These are phyloP conservation scores for Bugulina stolonifera DNA, from an alignment of 2,888 invertebrate species.

Conservation along the genomic window DNA sequence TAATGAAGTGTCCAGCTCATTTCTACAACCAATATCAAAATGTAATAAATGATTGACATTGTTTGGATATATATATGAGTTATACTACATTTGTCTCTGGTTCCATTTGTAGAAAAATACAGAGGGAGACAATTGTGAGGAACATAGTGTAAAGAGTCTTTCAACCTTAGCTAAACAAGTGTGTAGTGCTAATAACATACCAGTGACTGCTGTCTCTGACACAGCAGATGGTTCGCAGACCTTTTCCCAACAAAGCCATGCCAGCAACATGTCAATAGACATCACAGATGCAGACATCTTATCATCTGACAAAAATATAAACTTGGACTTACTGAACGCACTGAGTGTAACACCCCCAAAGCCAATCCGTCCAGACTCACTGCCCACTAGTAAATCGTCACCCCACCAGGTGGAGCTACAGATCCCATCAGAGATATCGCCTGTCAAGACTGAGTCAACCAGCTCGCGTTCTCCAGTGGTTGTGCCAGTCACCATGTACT, in stretches of 20 bases:
- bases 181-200: background rate
- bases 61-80: no score
- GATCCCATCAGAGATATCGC: background rate
- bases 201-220: background rate
- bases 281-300: slow-evolving; percentile 5
- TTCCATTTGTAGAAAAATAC: no score
- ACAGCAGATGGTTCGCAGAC: background rate
- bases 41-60: no score
- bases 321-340: slow-evolving; percentile 1
- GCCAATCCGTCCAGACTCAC: background rate
- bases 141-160: background rate
- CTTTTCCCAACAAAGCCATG: background rate
- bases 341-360: slow-evolving; percentile 3
- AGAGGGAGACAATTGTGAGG: no score
- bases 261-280: slow-evolving; percentile 6
- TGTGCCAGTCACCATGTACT: slow-evolving; percentile 48
- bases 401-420: no score
- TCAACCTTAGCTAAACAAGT: background rate
- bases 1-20: no score
- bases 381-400: background rate
- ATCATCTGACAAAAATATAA: slow-evolving; percentile 1
- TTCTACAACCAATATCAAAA: no score
- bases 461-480: slow-evolving; percentile 27
- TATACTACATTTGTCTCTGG: no score
- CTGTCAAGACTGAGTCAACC: background rate